phyloP scores from a whole-genome alignment of 2,888 invertebrate genomes.

The Incurvaria masculella region DNA sequence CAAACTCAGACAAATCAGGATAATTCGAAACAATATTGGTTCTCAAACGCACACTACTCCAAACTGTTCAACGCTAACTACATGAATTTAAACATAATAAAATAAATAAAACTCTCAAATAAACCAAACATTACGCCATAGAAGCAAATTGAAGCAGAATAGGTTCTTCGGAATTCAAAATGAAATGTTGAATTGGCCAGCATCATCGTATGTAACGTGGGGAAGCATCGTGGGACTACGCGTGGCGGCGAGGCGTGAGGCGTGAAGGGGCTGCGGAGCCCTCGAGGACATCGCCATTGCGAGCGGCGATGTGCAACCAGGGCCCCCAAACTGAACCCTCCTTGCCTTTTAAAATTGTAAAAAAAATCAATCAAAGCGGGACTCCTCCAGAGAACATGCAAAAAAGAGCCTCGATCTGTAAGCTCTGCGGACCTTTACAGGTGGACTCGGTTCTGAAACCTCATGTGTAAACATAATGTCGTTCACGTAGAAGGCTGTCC shows the following conservation, averaged over 20 bases:
- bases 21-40: conserved; percentile 53
- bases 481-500: conserved; percentile 44
- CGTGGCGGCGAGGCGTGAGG: background rate
- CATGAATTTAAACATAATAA: conserved; percentile 28
- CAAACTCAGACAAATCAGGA: conserved; percentile 32
- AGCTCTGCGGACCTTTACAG: too few relatives aligned
- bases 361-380: conserved; percentile 6
- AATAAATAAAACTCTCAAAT: conserved; percentile 35
- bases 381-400: conserved; percentile 10
- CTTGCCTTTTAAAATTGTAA: too few relatives aligned
- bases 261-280: too few relatives aligned
- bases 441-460: background rate
- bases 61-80: conserved; percentile 42
- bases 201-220: conserved; percentile 43
- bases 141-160: conserved; percentile 57
- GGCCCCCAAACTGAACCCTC: too few relatives aligned
- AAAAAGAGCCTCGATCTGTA: too few relatives aligned
- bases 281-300: too few relatives aligned
- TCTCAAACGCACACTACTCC: conserved; percentile 48
- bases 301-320: too few relatives aligned
- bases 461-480: too few relatives aligned
- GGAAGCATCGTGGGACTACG: conserved; percentile 16
- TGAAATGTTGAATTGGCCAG: conserved; percentile 57
- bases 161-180: conserved; percentile 54
- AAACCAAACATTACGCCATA: conserved; percentile 42